Evolutionary conservation across 2,888 invertebrate species (phyloP), one percentile per base, ranked within the genome.

Genomic region (Pharmacophagus antenor): DNA sequence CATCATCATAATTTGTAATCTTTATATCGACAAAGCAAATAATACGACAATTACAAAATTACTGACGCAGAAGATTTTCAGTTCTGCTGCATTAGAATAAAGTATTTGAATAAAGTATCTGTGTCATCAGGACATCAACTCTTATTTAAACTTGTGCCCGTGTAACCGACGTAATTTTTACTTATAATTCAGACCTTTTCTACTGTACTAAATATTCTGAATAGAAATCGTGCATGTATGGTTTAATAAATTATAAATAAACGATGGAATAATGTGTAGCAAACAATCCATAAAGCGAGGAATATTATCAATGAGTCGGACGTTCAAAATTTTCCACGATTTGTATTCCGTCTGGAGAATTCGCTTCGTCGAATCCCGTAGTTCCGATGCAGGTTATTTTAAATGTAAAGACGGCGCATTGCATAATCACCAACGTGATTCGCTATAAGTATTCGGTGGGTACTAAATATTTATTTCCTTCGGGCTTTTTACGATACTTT

Each of bases 351-450:
- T 86, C 83, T 85, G 79, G 84, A 85, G 82, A 82, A 82, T 85
- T 82, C 82, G 78, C 79, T 74, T 76, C 78, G 73, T 77, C 77
- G 77, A 72, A 76, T 79, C 79, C 78, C 80, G 79, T 85, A 84
- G 81, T 85, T 82, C 82, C 77, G 80, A 83, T 87, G 88, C 87
- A 88, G 81, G 80, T 78, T 85, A 84, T 85, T 88, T 85, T 84
- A 85, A 85, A 89, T 88, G 84, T 84, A 85, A 85, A 87, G 82
- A 81, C 80, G 79, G 79, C 78, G 80, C 80, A 82, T 87, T 87
- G 87, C 87, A 88, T 88, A 88, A 89, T 89, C 84, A 83, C 82
- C 84, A 79, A 82, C 84, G 80, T 85, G 85, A 85, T 86, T 84
- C 84, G 73, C 80, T 84, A 84, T 86, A 85, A 84, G 81, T 81